A percentile compares a stretch with the other conserved stretches of the same genome.
These are phyloP conservation scores for Drosophila longiperda DNA, from an alignment of 2,888 invertebrate genomes.

Conservation along the genomic window DNA sequence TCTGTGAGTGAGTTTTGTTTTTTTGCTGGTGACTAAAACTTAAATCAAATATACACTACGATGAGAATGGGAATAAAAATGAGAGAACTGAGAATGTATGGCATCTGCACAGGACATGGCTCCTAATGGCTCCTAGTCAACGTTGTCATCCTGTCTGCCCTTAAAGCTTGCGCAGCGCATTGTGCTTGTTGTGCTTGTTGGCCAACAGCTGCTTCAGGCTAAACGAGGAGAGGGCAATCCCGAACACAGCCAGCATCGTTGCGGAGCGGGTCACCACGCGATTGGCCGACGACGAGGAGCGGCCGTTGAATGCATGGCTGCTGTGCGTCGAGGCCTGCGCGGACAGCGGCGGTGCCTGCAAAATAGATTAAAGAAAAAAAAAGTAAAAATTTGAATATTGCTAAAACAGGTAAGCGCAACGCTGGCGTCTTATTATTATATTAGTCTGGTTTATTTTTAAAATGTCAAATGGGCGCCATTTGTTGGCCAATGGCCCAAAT, in stretches of 20 bases:
- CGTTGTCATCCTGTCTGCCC: conserved; percentile 7
- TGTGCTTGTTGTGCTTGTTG: conserved; percentile 75
- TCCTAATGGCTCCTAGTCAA: not conserved
- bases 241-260: conserved; percentile 86
- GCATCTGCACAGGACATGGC: conserved; percentile 34
- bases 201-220: conserved; percentile 88
- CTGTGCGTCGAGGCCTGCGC: conserved; percentile 64
- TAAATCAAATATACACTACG: conserved; percentile 53
- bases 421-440: conserved; percentile 10
- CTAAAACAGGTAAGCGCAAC: conserved; percentile 5
- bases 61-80: conserved; percentile 19
- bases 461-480: conserved; percentile 46
- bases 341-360: conserved; percentile 64
- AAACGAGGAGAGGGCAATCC: conserved; percentile 87
- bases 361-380: conserved; percentile 12
- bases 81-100: conserved; percentile 33
- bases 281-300: conserved; percentile 85
- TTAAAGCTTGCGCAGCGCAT: conserved; percentile 78
- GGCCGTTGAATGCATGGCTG: conserved; percentile 65
- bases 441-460: conserved; percentile 44
- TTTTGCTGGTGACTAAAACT: conserved; percentile 43
- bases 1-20: not conserved
- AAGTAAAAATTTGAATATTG: not conserved
- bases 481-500: conserved; percentile 55
- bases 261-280: conserved; percentile 87